Base-by-base conservation (phyloP, 1,140 invertebrate species). In the Leptopilina boulardi region DNA sequence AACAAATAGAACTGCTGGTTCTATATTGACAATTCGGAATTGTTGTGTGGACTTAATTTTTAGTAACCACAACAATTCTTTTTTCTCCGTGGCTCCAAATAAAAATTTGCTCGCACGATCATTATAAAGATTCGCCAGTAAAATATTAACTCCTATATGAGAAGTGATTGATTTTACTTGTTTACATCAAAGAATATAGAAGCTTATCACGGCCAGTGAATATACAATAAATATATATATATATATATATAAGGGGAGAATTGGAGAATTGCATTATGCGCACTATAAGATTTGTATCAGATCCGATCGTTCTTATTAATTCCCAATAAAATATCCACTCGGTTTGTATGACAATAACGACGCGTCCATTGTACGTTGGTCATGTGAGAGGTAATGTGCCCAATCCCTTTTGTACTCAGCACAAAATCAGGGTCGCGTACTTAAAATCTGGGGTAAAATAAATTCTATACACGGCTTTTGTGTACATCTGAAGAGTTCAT, bases 311-410 rank as follows among this genome's bases (percentile, higher is more conserved):
- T 66, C 78, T 80, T 83, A 83, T 83, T 81, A 83, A 83, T 84
- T 84, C 81, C 59, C 79, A 85, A 84, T 83, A 84, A 83, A 84
- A 82, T 78, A 80, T 81, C 75, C 70, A 79, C 74, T 81, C 78
- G 78, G 71, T 47, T 70, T 19, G 51, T 26, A 78, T 66, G 80
- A 83, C 80, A 85, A 85, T 81, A 38, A 75, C 77, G 76, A 81
- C 56, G 76, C 23, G 75, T 56, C 54, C 54, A 85, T 85, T 85
- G 84, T 85, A 77, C 51, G 78, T 78, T 80, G 83, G 77, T 74
- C 83, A 83, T 84, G 83, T 81, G 79, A 85, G 78, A 78, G 77
- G 74, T 81, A 82, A 85, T 85, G 81, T 80, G 81, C 80, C 82
- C 84, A 78, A 83, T 83, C 75, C 77, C 76, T 77, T 80, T 85